Evolutionary conservation across 2,888 invertebrate species (phyloP).

Genomic region (Cheilosia grossa): DNA sequence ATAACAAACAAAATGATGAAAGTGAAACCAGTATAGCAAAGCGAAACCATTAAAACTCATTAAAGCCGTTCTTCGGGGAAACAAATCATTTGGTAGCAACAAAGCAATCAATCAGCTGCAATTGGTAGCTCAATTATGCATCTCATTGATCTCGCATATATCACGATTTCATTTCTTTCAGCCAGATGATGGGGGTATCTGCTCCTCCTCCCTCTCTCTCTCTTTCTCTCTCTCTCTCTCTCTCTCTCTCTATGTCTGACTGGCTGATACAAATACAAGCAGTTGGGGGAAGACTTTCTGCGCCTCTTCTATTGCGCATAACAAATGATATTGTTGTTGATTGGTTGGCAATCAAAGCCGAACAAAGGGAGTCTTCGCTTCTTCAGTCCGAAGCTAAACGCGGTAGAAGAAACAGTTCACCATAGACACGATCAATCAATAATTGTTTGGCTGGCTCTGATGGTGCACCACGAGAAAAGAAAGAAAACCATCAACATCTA

Average conservation of each 20-base stretch:
- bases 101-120: slow-evolving; percentile 82
- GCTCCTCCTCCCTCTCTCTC: background rate
- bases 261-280: slow-evolving; percentile 36
- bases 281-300: slow-evolving; percentile 39
- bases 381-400: slow-evolving; percentile 49
- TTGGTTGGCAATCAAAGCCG: slow-evolving; percentile 66
- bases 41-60: slow-evolving; percentile 57
- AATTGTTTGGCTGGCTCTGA: slow-evolving; percentile 16
- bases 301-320: slow-evolving; percentile 48
- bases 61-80: slow-evolving; percentile 59
- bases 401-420: slow-evolving; percentile 66
- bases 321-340: slow-evolving; percentile 74
- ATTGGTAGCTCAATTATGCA: slow-evolving; percentile 83
- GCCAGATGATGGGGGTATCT: slow-evolving; percentile 47
- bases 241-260: slow-evolving; percentile 1
- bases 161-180: slow-evolving; percentile 71
- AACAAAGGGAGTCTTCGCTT: slow-evolving; percentile 64
- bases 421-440: slow-evolving; percentile 69
- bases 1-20: slow-evolving; percentile 38
- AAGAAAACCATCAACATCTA: slow-evolving; percentile 22
- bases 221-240: background rate
- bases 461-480: slow-evolving; percentile 41
- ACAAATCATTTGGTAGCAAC: slow-evolving; percentile 74
- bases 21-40: slow-evolving; percentile 46
- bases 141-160: slow-evolving; percentile 78